phyloP scores from a whole-genome alignment of 2,113 vertebrate genomes.

The Euleptes europaea region DNA sequence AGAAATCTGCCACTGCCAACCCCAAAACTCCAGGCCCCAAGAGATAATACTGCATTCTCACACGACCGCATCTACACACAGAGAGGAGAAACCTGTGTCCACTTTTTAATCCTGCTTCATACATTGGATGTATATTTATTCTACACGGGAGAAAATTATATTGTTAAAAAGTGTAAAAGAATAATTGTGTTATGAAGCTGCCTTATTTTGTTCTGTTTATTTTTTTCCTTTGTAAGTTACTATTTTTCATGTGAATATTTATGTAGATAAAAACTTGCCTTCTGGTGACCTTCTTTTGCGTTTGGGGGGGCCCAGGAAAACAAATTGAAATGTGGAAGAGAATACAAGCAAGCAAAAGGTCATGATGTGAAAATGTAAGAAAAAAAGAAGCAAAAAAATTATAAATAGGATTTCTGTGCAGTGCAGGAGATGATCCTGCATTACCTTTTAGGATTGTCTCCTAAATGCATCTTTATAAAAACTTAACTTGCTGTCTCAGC shows the following conservation, averaged over 20 bases:
- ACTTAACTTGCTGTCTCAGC: conserved; percentile 81
- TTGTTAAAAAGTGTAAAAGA: conserved; percentile 85
- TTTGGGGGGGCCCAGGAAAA: conserved; percentile 57
- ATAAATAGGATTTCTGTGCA: conserved; percentile 77
- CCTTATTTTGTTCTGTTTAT: conserved; percentile 89
- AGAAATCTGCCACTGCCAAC: conserved; percentile 85
- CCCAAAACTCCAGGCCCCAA: conserved; percentile 85
- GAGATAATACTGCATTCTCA: conserved; percentile 78
- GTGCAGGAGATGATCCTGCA: conserved; percentile 79
- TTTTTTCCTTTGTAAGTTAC: conserved; percentile 93
- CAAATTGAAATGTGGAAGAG: conserved; percentile 68
- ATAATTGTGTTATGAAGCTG: conserved; percentile 88
- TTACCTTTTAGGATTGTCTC: conserved; percentile 86
- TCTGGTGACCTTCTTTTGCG: conserved; percentile 66
- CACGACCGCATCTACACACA: not conserved
- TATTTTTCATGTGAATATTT: conserved; percentile 90
- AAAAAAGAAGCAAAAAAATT: conserved; percentile 44
- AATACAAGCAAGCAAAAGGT: conserved; percentile 58
- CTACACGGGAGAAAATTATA: conserved; percentile 80
- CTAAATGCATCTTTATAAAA: conserved; percentile 85
- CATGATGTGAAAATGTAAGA: conserved; percentile 75
- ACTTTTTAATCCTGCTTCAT: conserved; percentile 72
- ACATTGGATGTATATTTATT: conserved; percentile 85
- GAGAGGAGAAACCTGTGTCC: conserved; percentile 38
- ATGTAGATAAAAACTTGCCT: conserved; percentile 83